phyloP scores from a whole-genome alignment of 23 tunicate genomes.

The Trididemnum clinides region DNA sequence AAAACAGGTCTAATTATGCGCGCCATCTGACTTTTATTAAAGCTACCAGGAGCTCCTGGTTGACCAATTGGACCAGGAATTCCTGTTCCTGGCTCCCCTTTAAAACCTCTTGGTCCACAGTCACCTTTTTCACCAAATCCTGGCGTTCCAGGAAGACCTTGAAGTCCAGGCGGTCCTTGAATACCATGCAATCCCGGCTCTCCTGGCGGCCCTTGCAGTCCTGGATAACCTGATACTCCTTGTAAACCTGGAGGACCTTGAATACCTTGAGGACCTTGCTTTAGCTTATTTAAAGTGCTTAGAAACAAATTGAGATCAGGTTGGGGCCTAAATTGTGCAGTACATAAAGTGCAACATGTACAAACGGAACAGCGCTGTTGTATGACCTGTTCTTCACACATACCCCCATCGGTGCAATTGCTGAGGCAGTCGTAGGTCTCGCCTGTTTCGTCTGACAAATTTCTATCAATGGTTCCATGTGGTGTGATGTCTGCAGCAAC shows the following conservation, averaged over 20 bases:
- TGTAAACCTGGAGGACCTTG: slow-evolving; percentile 87
- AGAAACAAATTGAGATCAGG: slow-evolving; percentile 41
- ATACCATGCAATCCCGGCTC: slow-evolving; percentile 81
- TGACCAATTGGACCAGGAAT: slow-evolving; percentile 71
- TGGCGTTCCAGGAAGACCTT: slow-evolving; percentile 68
- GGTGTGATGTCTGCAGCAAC: no score
- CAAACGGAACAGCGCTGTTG: neutral
- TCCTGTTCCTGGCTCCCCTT: slow-evolving; percentile 82
- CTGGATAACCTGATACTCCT: slow-evolving; percentile 93
- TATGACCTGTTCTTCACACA: neutral
- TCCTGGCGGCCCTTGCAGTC: slow-evolving; percentile 96
- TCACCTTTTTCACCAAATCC: slow-evolving; percentile 78
- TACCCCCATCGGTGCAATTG: slow-evolving; percentile 2
- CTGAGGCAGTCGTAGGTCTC: neutral
- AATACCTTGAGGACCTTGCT: slow-evolving; percentile 78
- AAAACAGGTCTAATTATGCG: neutral
- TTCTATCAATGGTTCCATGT: no score
- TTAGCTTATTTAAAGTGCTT: slow-evolving; percentile 40
- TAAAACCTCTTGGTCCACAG: slow-evolving; percentile 83
- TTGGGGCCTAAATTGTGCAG: neutral
- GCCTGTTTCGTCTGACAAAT: no score
- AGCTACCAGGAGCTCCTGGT: slow-evolving; percentile 67
- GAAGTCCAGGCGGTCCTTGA: slow-evolving; percentile 83
- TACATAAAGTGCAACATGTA: slow-evolving; percentile 43
- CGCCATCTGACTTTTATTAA: neutral